These are phyloP conservation scores for Palloptera scutellata DNA, from an alignment of 2,888 invertebrate genomes.

Conservation along the genomic window DNA sequence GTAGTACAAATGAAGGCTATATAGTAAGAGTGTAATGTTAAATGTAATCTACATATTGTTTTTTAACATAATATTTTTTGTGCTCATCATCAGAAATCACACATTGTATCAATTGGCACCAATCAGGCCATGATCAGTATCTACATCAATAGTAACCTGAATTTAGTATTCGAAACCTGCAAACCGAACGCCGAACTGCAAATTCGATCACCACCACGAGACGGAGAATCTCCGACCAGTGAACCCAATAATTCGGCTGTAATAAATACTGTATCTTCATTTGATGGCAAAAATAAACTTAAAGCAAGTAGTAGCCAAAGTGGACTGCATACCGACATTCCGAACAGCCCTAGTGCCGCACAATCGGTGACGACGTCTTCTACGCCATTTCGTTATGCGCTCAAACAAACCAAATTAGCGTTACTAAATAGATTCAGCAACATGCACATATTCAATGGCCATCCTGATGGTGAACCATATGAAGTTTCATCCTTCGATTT, in stretches of 20 bases:
- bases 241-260: slow-evolving; percentile 20
- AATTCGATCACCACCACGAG: slow-evolving; percentile 31
- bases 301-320: slow-evolving; percentile 4
- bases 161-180: slow-evolving; percentile 57
- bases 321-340: background rate
- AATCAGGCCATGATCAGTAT: slow-evolving; percentile 60
- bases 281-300: background rate
- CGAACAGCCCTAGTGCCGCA: slow-evolving; percentile 13
- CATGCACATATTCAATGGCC: slow-evolving; percentile 59
- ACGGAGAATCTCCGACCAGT: slow-evolving; percentile 28
- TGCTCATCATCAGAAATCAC: slow-evolving; percentile 49
- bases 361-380: slow-evolving; percentile 8
- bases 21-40: slow-evolving; percentile 44
- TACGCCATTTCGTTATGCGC: slow-evolving; percentile 54
- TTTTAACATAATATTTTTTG: background rate
- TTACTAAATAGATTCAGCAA: slow-evolving; percentile 58
- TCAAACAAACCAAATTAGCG: slow-evolving; percentile 59
- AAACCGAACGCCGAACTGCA: slow-evolving; percentile 55
- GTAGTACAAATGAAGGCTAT: slow-evolving; percentile 52
- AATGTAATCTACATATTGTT: background rate
- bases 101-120: slow-evolving; percentile 62
- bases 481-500: slow-evolving; percentile 54
- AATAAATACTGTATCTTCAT: slow-evolving; percentile 15
- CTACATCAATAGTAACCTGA: slow-evolving; percentile 56
- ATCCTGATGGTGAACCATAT: slow-evolving; percentile 43